A percentile compares a stretch with the other conserved stretches of the same genome.
phyloP scores from a whole-genome alignment of 2,888 invertebrate genomes.

The Eucera pruinosa region DNA sequence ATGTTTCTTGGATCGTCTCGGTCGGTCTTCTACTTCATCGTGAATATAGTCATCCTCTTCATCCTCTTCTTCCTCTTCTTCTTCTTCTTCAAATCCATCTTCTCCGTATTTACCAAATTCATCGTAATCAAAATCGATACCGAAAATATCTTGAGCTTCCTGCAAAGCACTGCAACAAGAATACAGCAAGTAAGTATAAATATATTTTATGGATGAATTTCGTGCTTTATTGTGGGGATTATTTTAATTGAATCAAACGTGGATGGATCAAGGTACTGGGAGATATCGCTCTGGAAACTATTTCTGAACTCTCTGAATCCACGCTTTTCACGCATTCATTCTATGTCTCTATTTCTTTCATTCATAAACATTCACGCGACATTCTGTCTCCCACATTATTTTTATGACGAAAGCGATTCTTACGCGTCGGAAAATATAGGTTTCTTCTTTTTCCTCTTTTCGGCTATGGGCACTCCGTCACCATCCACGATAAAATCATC shows the following conservation, averaged over 20 bases:
- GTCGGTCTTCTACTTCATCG: constrained; percentile 88
- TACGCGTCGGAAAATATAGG: constrained; percentile 95
- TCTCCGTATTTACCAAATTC: constrained; percentile 95
- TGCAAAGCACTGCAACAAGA: constrained; percentile 89
- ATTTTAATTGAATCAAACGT: too few species aligned
- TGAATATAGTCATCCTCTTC: constrained; percentile 93
- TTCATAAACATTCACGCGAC: too few species aligned
- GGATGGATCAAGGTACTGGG: too few species aligned
- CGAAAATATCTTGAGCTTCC: constrained; percentile 99
- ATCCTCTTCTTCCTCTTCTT: constrained; percentile 92
- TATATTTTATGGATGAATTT: background rate
- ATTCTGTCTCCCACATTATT: too few species aligned
- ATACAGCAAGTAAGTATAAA: too few species aligned
- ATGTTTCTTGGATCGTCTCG: constrained; percentile 90
- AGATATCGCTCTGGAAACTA: too few species aligned
- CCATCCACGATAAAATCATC: constrained; percentile 99
- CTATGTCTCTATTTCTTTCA: too few species aligned
- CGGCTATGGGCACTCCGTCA: constrained; percentile 94
- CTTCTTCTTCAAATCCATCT: constrained; percentile 93
- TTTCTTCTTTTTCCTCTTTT: constrained; percentile 91
- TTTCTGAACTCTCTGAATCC: too few species aligned
- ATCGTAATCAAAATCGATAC: constrained; percentile 98
- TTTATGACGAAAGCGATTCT: constrained; percentile 79
- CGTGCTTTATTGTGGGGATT: too few species aligned
- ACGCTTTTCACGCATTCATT: too few species aligned